phyloP scores from a whole-genome alignment of 2,888 invertebrate genomes.

The Drosophila neoperkinsi region DNA sequence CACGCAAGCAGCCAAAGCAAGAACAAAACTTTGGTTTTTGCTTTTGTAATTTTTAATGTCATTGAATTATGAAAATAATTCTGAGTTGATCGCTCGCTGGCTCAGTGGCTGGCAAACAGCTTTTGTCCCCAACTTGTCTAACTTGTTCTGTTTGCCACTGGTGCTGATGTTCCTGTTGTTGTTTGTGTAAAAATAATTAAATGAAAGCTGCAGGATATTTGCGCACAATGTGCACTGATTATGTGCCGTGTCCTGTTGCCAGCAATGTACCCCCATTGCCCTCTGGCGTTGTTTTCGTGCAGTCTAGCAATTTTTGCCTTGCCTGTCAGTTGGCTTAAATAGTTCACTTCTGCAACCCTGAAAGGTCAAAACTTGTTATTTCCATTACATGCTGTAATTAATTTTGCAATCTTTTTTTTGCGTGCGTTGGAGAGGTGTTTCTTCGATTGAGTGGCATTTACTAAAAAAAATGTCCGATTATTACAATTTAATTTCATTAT shows the following conservation, averaged over 20 bases:
- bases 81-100: constrained; percentile 27
- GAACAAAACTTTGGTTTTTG: constrained; percentile 11
- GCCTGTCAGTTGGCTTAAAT: constrained; percentile 38
- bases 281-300: neutral
- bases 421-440: neutral
- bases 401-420: constrained; percentile 18
- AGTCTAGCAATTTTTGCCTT: constrained; percentile 8
- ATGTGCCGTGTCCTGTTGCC: constrained; percentile 40
- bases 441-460: constrained; percentile 23
- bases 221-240: constrained; percentile 68
- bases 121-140: constrained; percentile 36
- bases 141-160: constrained; percentile 14
- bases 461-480: neutral
- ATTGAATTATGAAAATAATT: constrained; percentile 71
- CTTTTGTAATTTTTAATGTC: constrained; percentile 53
- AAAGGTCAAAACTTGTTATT: constrained; percentile 30
- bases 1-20: constrained; percentile 7
- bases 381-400: constrained; percentile 15
- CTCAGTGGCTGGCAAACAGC: constrained; percentile 33
- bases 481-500: constrained; percentile 6
- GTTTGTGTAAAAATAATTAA: constrained; percentile 62
- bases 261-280: constrained; percentile 4
- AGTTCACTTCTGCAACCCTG: neutral
- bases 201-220: constrained; percentile 70
- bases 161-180: constrained; percentile 6